These are phyloP conservation scores for Pomatorhinus ruficollis DNA, from an alignment of 2,113 vertebrate species.

Conservation along the genomic window DNA sequence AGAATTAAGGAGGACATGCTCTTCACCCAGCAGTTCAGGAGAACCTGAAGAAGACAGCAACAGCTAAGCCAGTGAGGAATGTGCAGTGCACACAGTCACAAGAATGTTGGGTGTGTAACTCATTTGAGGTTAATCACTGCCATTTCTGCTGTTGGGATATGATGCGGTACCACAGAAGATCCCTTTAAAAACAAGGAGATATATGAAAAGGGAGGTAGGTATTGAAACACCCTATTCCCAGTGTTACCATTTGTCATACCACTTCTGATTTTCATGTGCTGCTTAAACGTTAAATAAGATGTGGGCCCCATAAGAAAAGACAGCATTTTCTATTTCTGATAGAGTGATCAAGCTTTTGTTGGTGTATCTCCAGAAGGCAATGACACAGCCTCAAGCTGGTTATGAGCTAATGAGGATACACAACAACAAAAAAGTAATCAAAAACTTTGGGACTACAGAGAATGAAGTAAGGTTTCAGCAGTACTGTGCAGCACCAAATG, in stretches of 20 bases:
- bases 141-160: neutral
- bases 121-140: neutral
- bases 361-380: neutral
- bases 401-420: neutral
- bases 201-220: neutral
- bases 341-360: neutral
- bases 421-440: neutral
- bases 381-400: neutral
- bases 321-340: neutral
- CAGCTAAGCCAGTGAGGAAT: neutral
- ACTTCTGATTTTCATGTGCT: neutral
- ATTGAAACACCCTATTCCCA: neutral
- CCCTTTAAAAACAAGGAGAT: neutral
- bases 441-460: neutral
- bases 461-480: neutral
- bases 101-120: neutral
- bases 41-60: neutral
- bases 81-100: neutral
- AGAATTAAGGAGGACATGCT: neutral
- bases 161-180: neutral
- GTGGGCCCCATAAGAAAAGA: neutral
- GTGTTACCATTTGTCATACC: neutral
- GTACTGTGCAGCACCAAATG: neutral
- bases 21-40: neutral
- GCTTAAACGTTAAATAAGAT: neutral